Base-by-base conservation (phyloP, 2,113 vertebrate species). In the Scytalopus superciliaris region DNA sequence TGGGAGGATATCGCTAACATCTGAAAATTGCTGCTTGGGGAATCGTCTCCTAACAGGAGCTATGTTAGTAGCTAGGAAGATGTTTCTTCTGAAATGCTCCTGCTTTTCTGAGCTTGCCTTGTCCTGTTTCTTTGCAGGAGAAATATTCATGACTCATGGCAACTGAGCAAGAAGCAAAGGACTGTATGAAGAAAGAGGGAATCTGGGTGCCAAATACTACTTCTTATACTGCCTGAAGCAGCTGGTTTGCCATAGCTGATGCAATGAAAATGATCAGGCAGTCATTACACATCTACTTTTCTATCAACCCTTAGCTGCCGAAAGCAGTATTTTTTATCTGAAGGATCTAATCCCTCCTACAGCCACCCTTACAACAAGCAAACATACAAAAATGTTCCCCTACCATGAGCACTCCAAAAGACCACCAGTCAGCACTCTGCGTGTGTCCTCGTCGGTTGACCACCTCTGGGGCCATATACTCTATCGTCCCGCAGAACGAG, bases 391-490 rank as follows among this genome's bases (percentile, higher is more conserved):
- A 53, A 19, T n/a, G 88, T 2, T 52, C 22, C 50, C 6, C 97
- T 97, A 99, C 99, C 99, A 99, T 99, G 78, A 99, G 97, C 37
- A 99, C 99, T 0, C 99, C 99, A 5, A 99, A 99, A 35, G 99
- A 99, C 99, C 99, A 99, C 99, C 99, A 99, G 98, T 99, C 99
- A 0, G 99, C 99, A 15, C 99, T 99, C 91, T 99, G 99, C 0
- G 99, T 98, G 88, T 99, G 99, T 6, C 99, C 99, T 62, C 99
- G 98, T 78, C 99, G 98, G 94, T 99, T 99, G 47, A 99, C 99
- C 47, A 99, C 99, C 97, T 99, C 99, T 1, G 99, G 99, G 21
- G 99, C 99, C 99, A 99, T 99, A 94, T 99, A 99, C 93, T 99
- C 99, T 30, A 99, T 99, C 0, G 99, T 99, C 63, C 99, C 99